Conservation (phyloP, 2,113 vertebrate species). For the Synodontis membranacea region DNA sequence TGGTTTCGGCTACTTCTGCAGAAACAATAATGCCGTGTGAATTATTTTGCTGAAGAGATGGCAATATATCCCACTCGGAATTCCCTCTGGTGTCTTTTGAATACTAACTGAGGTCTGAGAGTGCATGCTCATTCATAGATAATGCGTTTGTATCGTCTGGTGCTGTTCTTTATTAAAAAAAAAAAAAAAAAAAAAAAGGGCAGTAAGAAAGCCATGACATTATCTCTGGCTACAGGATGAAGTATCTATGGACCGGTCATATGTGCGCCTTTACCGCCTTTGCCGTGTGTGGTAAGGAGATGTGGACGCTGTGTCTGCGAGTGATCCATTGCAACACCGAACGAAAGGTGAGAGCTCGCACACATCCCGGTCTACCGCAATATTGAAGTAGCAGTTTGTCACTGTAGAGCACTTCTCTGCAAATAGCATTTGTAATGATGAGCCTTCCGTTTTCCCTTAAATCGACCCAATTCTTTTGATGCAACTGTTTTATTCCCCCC, state of each 20-base stretch:
- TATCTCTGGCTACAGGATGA: constrained; percentile 81
- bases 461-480: neutral
- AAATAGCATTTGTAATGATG: constrained; percentile 1
- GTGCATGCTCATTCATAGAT: constrained; percentile 34
- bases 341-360: constrained; percentile 58
- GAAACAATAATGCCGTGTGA: constrained; percentile 48
- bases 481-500: too few species aligned
- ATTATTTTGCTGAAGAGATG: constrained; percentile 45
- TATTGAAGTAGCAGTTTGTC: constrained; percentile 8
- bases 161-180: constrained; percentile 20
- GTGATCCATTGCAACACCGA: constrained; percentile 71
- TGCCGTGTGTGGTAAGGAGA: constrained; percentile 81
- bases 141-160: neutral
- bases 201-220: neutral
- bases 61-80: constrained; percentile 35
- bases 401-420: neutral
- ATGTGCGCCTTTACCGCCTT: constrained; percentile 91
- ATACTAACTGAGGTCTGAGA: constrained; percentile 40
- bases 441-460: neutral
- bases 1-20: constrained; percentile 10
- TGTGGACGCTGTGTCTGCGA: constrained; percentile 81
- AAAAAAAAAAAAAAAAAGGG: too few species aligned
- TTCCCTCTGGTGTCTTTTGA: constrained; percentile 40
- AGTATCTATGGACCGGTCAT: constrained; percentile 97
- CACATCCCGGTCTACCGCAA: neutral